Conservation (phyloP, 2,797 vertebrate genomes). For the Tachyglossus aculeatus region DNA sequence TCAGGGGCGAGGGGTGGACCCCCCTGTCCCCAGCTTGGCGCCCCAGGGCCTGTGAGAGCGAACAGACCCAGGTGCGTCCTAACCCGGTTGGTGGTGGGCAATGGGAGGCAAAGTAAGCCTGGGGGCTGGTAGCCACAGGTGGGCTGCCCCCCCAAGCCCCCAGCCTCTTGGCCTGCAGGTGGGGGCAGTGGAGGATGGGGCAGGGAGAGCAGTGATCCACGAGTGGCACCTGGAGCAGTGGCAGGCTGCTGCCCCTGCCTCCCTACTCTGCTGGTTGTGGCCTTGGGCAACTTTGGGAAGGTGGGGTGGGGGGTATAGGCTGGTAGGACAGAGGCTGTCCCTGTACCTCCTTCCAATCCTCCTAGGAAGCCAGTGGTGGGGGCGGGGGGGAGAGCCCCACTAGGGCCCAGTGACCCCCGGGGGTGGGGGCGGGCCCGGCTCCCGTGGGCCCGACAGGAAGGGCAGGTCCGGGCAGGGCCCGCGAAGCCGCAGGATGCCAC, state of each 20-base stretch:
- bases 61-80: not conserved
- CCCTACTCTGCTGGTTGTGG: not conserved
- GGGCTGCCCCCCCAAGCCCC: not conserved
- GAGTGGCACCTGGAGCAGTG: no score
- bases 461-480: conserved; percentile 82
- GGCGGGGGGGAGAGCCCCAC: not conserved
- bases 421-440: conserved; percentile 60
- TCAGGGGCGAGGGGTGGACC: no score
- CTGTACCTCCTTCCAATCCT: no score
- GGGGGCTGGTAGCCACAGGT: not conserved
- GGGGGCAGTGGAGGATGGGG: no score
- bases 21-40: not conserved
- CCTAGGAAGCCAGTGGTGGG: no score
- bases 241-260: not conserved
- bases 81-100: not conserved
- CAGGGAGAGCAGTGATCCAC: no score
- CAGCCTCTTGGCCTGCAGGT: no score
- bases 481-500: conserved; percentile 80
- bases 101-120: not conserved
- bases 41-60: not conserved
- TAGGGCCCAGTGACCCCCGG: conserved; percentile 3
- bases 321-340: no score
- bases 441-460: conserved; percentile 77
- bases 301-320: no score
- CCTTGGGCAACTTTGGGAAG: no score